A percentile compares a stretch with the other conserved stretches of the same genome.
These are phyloP conservation scores for Anhinga rufa DNA, from an alignment of 2,113 vertebrate genomes.

Conservation along the genomic window DNA sequence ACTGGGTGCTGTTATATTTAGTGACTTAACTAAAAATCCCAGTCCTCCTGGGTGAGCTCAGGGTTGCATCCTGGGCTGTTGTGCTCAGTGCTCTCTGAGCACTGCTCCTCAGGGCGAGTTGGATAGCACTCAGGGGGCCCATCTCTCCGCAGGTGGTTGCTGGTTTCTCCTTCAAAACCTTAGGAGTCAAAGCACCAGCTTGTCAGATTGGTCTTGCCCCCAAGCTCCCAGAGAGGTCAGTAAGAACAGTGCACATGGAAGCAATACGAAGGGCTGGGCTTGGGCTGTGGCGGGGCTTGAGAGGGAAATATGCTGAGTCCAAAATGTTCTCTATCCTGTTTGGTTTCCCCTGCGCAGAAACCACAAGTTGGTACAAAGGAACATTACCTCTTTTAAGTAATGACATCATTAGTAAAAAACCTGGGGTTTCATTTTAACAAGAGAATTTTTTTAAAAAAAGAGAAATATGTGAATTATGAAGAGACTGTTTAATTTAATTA, in stretches of 20 bases:
- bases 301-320: background rate
- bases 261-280: background rate
- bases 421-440: background rate
- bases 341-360: background rate
- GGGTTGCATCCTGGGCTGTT: background rate
- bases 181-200: background rate
- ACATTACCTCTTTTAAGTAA: background rate
- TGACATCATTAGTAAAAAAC: background rate
- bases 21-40: background rate
- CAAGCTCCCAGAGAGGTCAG: background rate
- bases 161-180: background rate
- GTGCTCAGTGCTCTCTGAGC: background rate
- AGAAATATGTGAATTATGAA: background rate
- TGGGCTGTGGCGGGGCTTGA: background rate
- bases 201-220: background rate
- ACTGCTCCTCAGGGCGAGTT: background rate
- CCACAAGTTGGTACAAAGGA: background rate
- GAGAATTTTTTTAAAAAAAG: background rate
- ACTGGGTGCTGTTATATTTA: background rate
- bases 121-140: background rate
- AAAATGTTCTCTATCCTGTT: background rate
- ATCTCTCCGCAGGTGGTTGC: background rate
- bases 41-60: background rate
- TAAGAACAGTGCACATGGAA: background rate
- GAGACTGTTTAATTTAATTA: slow-evolving; percentile 3